Evolutionary conservation across 2,888 invertebrate species (phyloP).

Genomic region (Pseudoips prasinana): DNA sequence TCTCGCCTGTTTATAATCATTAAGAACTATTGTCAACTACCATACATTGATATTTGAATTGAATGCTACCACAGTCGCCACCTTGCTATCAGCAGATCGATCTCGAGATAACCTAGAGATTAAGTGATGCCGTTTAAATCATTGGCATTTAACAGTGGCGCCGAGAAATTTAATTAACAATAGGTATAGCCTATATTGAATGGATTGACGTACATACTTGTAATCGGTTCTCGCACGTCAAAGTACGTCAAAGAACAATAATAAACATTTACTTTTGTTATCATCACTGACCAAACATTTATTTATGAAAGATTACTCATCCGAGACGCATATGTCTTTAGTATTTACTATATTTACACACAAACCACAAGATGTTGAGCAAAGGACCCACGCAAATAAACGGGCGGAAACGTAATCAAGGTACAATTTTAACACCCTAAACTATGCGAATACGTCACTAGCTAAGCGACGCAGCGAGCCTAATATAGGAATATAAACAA

Average conservation of each 20-base stretch:
- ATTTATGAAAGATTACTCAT: constrained; percentile 33
- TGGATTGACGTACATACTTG: no score
- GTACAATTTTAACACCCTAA: constrained; percentile 39
- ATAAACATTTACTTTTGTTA: constrained; percentile 11
- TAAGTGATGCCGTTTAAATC: constrained; percentile 49
- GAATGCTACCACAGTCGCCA: constrained; percentile 66
- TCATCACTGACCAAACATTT: constrained; percentile 20
- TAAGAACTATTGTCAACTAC: constrained; percentile 72
- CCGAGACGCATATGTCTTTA: constrained; percentile 14
- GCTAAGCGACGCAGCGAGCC: constrained; percentile 37
- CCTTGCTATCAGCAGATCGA: constrained; percentile 64
- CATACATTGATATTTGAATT: constrained; percentile 70
- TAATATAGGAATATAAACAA: constrained; percentile 62
- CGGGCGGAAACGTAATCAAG: constrained; percentile 26
- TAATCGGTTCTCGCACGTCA: no score
- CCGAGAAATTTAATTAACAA: constrained; percentile 19
- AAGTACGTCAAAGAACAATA: constrained; percentile 7
- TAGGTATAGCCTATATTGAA: no score
- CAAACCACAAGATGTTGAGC: constrained; percentile 17
- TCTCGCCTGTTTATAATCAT: constrained; percentile 71
- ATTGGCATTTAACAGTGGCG: constrained; percentile 31
- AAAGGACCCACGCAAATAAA: constrained; percentile 23
- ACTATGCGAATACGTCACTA: constrained; percentile 33
- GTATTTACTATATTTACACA: constrained; percentile 27
- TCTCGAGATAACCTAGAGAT: constrained; percentile 61